Conservation (phyloP, 2,797 vertebrate species). For the Sciurus vulgaris region DNA sequence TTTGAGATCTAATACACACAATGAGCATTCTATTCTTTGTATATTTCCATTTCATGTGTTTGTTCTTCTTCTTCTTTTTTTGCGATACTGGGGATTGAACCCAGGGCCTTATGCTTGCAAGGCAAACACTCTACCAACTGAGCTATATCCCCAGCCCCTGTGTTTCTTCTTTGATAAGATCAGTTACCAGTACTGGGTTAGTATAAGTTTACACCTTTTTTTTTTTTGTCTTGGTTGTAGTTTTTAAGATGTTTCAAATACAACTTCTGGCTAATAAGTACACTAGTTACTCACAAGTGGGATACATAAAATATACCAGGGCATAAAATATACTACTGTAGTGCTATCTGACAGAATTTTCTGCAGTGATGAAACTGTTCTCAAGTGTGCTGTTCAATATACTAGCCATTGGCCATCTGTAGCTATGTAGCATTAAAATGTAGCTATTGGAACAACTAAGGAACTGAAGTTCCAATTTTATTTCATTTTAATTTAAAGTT, state of each 20-base stretch:
- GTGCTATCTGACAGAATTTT: background rate
- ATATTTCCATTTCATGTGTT: background rate
- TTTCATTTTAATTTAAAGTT: conserved; percentile 25
- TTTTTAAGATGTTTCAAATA: background rate
- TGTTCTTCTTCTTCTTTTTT: background rate
- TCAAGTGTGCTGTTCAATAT: rapidly evolving
- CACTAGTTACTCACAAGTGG: background rate
- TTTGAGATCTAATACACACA: conserved; percentile 30
- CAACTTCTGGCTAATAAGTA: background rate
- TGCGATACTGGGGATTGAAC: too few relatives aligned
- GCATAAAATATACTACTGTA: background rate
- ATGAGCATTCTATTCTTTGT: background rate
- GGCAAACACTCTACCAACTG: too few relatives aligned
- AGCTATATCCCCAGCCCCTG: too few relatives aligned
- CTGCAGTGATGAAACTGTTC: background rate
- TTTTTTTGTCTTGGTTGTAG: background rate
- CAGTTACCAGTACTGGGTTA: background rate
- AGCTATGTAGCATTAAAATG: background rate
- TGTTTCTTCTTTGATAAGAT: conserved; percentile 25
- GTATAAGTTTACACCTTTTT: background rate
- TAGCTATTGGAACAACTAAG: background rate
- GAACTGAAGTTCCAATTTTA: background rate
- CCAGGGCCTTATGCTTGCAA: too few relatives aligned
- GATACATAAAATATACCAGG: background rate
- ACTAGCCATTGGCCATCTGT: background rate